Evolutionary conservation across 1,140 invertebrate species (phyloP).

Genomic region (Drosophila quadrilineata): DNA sequence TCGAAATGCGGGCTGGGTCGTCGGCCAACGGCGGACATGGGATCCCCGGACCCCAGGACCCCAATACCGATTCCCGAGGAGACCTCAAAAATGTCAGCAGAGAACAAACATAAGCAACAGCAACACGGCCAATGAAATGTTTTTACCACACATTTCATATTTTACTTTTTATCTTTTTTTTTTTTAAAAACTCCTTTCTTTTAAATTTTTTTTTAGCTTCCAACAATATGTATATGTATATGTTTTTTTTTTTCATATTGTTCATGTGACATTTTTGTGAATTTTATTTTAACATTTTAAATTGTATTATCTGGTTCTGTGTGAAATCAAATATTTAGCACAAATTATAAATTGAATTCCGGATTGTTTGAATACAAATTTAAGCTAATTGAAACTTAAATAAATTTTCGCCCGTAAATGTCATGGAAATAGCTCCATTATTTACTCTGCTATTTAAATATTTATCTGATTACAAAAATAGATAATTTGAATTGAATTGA

Average conservation of each 20-base stretch:
- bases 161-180: neutral
- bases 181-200: constrained; percentile 15
- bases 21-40: constrained; percentile 29
- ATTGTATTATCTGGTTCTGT: no score
- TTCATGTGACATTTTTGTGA: neutral
- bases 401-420: no score
- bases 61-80: neutral
- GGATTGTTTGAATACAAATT: no score
- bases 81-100: constrained; percentile 17
- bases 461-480: no score
- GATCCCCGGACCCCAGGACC: constrained; percentile 4
- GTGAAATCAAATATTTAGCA: no score
- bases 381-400: no score
- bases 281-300: neutral
- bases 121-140: constrained; percentile 25
- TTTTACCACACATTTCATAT: constrained; percentile 9
- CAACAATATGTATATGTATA: no score
- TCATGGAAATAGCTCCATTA: no score
- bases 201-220: no score
- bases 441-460: no score
- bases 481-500: no score
- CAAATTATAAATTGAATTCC: no score
- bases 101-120: neutral
- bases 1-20: constrained; percentile 57
- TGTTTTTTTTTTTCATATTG: neutral